A percentile compares a stretch with the other conserved stretches of the same genome.
Conservation (phyloP, 2,113 vertebrate genomes). For the Hippocampus abdominalis region DNA sequence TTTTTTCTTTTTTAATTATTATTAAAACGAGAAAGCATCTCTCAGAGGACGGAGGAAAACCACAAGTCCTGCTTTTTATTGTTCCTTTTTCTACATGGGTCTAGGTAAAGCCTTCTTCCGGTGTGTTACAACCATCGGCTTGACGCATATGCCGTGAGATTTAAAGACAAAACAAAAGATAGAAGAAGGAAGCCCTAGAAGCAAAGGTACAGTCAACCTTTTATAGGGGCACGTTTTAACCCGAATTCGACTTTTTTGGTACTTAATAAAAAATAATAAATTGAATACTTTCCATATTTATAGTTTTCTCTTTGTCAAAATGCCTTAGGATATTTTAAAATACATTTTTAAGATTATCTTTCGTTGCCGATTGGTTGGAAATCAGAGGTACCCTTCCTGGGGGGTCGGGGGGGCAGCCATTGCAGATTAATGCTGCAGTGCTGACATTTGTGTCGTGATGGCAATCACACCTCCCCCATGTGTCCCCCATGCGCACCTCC, state of each 20-base stretch:
- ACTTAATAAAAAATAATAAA: background rate
- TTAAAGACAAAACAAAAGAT: constrained; percentile 26
- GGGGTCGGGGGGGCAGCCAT: constrained; percentile 3
- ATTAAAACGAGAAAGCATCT: constrained; percentile 9
- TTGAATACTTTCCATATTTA: background rate
- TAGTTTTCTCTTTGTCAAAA: background rate
- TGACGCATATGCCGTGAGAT: background rate
- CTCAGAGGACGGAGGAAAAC: constrained; percentile 27
- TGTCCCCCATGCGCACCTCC: constrained; percentile 1
- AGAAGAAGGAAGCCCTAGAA: constrained; percentile 9
- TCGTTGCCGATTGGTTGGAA: background rate
- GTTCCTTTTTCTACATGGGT: constrained; percentile 6
- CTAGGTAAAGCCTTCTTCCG: background rate
- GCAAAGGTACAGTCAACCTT: background rate
- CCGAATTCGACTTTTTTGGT: background rate
- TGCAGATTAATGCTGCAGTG: constrained; percentile 57
- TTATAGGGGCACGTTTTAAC: background rate
- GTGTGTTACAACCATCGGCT: background rate
- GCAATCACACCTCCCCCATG: constrained; percentile 36
- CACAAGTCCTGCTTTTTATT: constrained; percentile 35
- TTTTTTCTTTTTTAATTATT: background rate
- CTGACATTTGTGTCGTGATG: constrained; percentile 61
- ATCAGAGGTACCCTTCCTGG: constrained; percentile 3
- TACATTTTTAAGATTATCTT: background rate
- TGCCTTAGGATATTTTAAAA: background rate